Conservation (phyloP, 1,140 invertebrate genomes). For the Drosophila arizonae region DNA sequence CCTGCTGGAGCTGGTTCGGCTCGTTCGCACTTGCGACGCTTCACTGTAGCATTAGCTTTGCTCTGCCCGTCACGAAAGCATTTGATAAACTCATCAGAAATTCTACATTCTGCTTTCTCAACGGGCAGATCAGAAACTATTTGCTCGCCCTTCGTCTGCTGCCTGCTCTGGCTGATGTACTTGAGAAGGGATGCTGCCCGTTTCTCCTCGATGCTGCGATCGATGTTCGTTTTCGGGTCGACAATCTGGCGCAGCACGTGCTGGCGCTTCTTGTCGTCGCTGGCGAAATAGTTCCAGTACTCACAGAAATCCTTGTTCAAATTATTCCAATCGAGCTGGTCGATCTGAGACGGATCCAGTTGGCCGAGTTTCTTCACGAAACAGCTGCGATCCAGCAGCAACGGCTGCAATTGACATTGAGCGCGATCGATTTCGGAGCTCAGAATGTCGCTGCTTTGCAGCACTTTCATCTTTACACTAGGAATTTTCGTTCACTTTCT, state of each 20-base stretch:
- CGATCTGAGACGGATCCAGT: constrained; percentile 17
- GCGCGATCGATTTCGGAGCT: not conserved
- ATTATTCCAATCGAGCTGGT: constrained; percentile 8
- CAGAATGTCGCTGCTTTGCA: not conserved
- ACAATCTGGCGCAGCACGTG: constrained; percentile 33
- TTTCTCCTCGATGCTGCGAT: constrained; percentile 6
- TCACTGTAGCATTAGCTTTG: not conserved
- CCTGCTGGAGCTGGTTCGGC: not conserved
- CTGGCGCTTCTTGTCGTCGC: constrained; percentile 33
- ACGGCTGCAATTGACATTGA: not conserved
- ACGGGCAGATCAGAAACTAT: too few relatives aligned
- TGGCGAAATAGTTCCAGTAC: constrained; percentile 57
- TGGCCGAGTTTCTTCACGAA: constrained; percentile 34
- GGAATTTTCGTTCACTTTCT: not conserved
- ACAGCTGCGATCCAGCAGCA: constrained; percentile 42
- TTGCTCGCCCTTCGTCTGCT: not conserved
- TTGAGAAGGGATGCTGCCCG: not conserved
- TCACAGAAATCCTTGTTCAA: constrained; percentile 33
- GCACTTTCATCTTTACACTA: constrained; percentile 20
- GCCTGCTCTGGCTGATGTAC: not conserved
- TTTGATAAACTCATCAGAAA: constrained; percentile 37
- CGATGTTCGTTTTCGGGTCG: constrained; percentile 32
- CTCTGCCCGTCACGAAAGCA: constrained; percentile 20
- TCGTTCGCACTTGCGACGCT: constrained; percentile 4
- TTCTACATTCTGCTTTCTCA: not conserved